Conservation (phyloP, 2,797 vertebrate species). For the Bothrops alternatus region DNA sequence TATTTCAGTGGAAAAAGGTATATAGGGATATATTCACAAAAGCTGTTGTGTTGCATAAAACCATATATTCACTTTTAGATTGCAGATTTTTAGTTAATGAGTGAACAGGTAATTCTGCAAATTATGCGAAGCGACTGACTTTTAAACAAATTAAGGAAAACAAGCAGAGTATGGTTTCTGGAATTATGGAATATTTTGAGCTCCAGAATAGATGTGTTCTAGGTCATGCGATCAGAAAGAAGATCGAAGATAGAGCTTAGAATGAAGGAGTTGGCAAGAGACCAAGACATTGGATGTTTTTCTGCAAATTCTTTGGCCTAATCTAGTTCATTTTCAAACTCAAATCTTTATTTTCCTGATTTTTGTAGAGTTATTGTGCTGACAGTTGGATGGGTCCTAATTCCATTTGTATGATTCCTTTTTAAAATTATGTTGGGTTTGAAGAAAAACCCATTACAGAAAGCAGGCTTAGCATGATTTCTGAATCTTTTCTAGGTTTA, state of each 20-base stretch:
- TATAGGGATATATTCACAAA: background rate
- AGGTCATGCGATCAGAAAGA: background rate
- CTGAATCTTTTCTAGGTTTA: no score
- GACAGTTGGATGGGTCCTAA: background rate
- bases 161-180: background rate
- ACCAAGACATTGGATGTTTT: background rate
- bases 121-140: background rate
- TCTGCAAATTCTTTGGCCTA: background rate
- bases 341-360: background rate
- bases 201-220: background rate
- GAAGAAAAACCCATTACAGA: background rate
- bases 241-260: background rate
- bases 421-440: background rate
- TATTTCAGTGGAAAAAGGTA: background rate
- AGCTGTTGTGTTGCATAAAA: background rate
- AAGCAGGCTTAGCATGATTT: background rate
- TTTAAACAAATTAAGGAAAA: background rate
- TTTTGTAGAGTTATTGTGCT: background rate
- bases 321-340: background rate
- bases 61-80: background rate
- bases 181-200: background rate
- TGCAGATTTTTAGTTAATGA: background rate
- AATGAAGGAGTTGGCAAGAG: background rate
- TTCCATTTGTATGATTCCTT: background rate
- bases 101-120: background rate